Conservation (phyloP, 2,888 invertebrate species). For the Spisula subtruncata region DNA sequence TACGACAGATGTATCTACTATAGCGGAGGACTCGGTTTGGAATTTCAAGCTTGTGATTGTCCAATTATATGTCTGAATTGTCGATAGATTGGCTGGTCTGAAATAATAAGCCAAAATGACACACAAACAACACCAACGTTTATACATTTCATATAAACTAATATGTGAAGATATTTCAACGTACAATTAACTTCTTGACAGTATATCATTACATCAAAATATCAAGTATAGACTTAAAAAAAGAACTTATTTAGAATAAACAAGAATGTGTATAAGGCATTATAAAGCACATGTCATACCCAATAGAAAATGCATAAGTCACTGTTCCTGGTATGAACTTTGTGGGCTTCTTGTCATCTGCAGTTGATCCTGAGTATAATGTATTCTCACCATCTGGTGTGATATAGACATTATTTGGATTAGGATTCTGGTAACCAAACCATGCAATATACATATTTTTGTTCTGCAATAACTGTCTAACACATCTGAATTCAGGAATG, state of each 20-base stretch:
- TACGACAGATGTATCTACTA: constrained; percentile 15
- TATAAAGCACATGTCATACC: constrained; percentile 60
- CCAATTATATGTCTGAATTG: constrained; percentile 40
- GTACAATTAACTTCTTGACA: too few relatives aligned
- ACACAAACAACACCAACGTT: neutral
- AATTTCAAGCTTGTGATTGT: constrained; percentile 29
- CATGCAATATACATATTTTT: constrained; percentile 69
- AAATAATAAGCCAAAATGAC: neutral
- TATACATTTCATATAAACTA: neutral
- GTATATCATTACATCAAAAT: too few relatives aligned
- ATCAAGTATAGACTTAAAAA: too few relatives aligned
- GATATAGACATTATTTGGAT: constrained; percentile 78
- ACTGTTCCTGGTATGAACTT: constrained; percentile 74
- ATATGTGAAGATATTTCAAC: too few relatives aligned
- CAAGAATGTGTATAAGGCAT: too few relatives aligned
- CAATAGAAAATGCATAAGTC: constrained; percentile 70
- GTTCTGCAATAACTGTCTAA: constrained; percentile 32
- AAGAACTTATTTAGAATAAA: too few relatives aligned
- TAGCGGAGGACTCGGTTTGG: neutral
- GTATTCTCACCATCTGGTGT: constrained; percentile 71
- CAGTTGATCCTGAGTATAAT: constrained; percentile 35
- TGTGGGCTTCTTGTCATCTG: constrained; percentile 45
- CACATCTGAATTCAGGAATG: constrained; percentile 72
- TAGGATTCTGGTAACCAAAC: constrained; percentile 81
- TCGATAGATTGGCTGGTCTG: constrained; percentile 42